Evolutionary conservation across 2,888 invertebrate species (phyloP), one percentile per base, ranked within the genome.

Genomic region (Lordiphosa fenestrarum): DNA sequence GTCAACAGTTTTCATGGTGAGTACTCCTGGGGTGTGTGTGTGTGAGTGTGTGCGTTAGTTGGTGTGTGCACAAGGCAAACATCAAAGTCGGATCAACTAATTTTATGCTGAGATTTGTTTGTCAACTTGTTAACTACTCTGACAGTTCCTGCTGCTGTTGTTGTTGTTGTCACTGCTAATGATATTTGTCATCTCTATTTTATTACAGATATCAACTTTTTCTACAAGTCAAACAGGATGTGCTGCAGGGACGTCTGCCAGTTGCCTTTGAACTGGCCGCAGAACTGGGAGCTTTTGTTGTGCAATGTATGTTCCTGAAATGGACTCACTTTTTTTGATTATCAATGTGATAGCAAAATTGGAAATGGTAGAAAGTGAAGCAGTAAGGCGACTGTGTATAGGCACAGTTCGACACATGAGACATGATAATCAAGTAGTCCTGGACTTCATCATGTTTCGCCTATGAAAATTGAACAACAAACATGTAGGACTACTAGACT

Each of bases 161-260:
- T 55, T 53, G 38, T 38, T 42, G 55, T 36, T 46, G 33, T 44
- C 47, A 9, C 47, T 57, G 64, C 67, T 77, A 70, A 81, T 76
- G 72, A 67, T 77, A 73, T 81, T 72, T 67, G 58, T 69, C 53
- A 44, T 30, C 30, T 30, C 30, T 9, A 30, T 40, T 60, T 71
- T 63, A 4, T 47, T n/a, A 21, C 91, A 97, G 98, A 92, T 98
- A 98, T 91, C 98, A 98, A 91, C 94, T 98, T 90, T 98, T 98
- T 90, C 92, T 98, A 84, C 98, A 98, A 93, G 93, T 98, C 86
- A 98, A 98, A 90, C 96, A 97, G 91, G 98, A 98, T 89, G 95
- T 98, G 78, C 92, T 98, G 52, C 97, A 98, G 89, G 98, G 97
- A 65, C 93, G 98, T 73, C 91, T 98, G 78, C 96, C 98, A 6